Base-by-base conservation (phyloP, 2,113 vertebrate genomes). In the Hoplias malabaricus region DNA sequence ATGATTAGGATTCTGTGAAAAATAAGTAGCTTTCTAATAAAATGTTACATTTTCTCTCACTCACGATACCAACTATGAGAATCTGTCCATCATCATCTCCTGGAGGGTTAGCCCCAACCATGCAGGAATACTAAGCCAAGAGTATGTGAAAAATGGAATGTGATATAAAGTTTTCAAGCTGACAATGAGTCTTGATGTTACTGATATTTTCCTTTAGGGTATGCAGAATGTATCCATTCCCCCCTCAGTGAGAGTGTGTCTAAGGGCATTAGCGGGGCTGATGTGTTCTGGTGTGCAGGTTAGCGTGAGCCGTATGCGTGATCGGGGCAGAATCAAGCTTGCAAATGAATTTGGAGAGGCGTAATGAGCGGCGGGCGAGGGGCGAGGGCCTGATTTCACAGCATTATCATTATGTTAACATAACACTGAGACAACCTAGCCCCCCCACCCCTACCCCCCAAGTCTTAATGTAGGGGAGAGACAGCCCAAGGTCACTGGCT, bases 291-390 rank as follows among this genome's bases (percentile, higher is more conserved):
- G 78, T 56, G 81, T 67, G 75, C 73, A 42, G 66, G 79, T 82
- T 42, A 69, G 84, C 76, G 66, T 88, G 88, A 14, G 29, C 84
- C 29, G 84, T 87, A 88, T 89, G 88, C 88, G 86, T 86, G 87
- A 91, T 80, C 85, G 85, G 59, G 86, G 84, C 84, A 87, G 82
- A 92, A 90, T 87, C 57, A 77, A 92, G 83, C 90, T 88, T 86
- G 89, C 87, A 90, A 93, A 93, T 93, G 88, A 90, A 93, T 93
- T 92, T 92, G 88, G 90, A 90, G 90, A 85, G 87, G 79, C 81
- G 82, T 92, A 91, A 93, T 92, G 91, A 93, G 91, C 12, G 89
- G 88, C 82, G 73, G 85, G 90, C 85, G 63, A 86, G 87, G 85
- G 83, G 88, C 89, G 86, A 82, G 73, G 76, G 86, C 86, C 90